Evolutionary conservation across 2,888 invertebrate species (phyloP).

Genomic region (Deilephila porcellus): DNA sequence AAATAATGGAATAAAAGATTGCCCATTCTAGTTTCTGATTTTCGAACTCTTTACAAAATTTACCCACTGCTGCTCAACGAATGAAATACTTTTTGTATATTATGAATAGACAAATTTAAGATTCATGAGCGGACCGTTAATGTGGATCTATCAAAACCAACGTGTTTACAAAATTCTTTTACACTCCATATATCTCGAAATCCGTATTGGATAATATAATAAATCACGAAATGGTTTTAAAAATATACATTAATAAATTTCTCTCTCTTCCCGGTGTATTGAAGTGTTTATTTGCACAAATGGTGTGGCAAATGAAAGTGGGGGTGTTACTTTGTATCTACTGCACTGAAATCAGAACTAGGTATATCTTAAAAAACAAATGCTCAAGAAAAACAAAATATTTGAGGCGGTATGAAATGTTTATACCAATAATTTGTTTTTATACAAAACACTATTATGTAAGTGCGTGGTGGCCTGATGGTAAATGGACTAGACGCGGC

Average conservation of each 20-base stretch:
- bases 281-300: slow-evolving; percentile 10
- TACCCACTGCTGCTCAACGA: background rate
- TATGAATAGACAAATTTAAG: background rate
- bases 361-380: background rate
- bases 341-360: background rate
- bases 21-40: too few relatives aligned
- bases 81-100: background rate
- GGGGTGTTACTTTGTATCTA: background rate
- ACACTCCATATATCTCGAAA: background rate
- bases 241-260: slow-evolving; percentile 13
- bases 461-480: too few relatives aligned
- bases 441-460: too few relatives aligned
- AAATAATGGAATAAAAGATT: too few relatives aligned
- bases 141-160: too few relatives aligned
- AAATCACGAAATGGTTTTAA: slow-evolving; percentile 5
- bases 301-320: background rate
- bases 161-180: background rate
- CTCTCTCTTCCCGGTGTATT: background rate
- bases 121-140: too few relatives aligned
- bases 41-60: too few relatives aligned
- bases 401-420: too few relatives aligned
- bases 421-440: too few relatives aligned
- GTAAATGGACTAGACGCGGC: too few relatives aligned
- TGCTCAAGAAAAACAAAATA: too few relatives aligned
- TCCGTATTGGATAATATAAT: background rate